Evolutionary conservation across 2,888 invertebrate species (phyloP).

Genomic region (Scaptomyza reducta): DNA sequence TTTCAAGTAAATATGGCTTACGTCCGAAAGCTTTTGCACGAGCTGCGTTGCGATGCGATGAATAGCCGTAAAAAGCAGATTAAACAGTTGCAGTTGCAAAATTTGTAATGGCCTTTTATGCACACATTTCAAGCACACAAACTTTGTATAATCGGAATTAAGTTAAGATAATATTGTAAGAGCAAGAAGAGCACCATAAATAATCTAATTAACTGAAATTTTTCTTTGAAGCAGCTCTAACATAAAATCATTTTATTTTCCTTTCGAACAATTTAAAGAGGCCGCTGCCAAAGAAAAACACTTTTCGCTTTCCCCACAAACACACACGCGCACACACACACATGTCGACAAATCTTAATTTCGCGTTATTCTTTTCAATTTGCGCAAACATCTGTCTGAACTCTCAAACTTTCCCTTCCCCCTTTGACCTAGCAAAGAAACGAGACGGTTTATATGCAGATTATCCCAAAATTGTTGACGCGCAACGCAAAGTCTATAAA

Average conservation of each 20-base stretch:
- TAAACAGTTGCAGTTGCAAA: slow-evolving; percentile 10
- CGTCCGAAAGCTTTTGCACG: not conserved
- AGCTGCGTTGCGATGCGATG: not conserved
- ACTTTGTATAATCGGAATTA: slow-evolving; percentile 1
- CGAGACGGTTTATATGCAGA: slow-evolving; percentile 28
- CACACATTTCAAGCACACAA: not conserved
- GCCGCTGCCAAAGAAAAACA: not conserved
- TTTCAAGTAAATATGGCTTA: slow-evolving; percentile 14
- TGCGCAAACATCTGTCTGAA: slow-evolving; percentile 33
- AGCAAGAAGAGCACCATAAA: not conserved
- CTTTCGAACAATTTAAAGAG: not conserved
- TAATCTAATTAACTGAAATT: slow-evolving; percentile 2
- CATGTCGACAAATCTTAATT: slow-evolving; percentile 44
- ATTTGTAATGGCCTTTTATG: slow-evolving; percentile 2
- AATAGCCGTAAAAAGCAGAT: slow-evolving; percentile 5
- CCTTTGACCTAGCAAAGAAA: not conserved
- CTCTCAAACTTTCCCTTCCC: not conserved
- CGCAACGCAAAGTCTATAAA: slow-evolving; percentile 6
- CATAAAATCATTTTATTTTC: not conserved
- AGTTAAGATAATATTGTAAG: not conserved
- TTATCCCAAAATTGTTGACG: slow-evolving; percentile 31
- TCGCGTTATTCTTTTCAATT: slow-evolving; percentile 52
- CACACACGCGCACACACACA: slow-evolving; percentile 10
- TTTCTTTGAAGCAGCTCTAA: not conserved
- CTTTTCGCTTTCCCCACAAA: not conserved